Evolutionary conservation across 2,113 vertebrate genomes (phyloP).

Genomic region (Chloebia gouldiae): DNA sequence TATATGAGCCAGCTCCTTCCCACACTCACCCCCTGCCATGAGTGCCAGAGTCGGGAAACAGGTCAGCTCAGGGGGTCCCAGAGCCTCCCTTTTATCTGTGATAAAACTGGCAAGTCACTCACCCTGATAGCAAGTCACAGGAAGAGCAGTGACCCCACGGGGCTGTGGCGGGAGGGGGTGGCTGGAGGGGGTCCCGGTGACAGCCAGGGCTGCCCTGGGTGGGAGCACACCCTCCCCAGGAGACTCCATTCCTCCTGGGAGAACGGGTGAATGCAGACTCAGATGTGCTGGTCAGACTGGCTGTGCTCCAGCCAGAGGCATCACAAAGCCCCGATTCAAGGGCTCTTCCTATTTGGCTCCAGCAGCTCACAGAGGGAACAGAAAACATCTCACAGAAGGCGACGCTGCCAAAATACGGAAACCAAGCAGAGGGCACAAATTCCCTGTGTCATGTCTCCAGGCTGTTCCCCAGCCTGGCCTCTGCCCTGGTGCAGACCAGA

Average conservation of each 20-base stretch:
- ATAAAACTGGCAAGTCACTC: not conserved
- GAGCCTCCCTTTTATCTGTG: not conserved
- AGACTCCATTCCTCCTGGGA: not conserved
- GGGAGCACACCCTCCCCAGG: not conserved
- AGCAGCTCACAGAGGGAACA: constrained; percentile 36
- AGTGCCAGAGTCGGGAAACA: not conserved
- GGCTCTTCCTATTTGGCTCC: constrained; percentile 50
- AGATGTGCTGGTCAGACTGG: constrained; percentile 52
- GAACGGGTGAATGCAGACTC: constrained; percentile 7
- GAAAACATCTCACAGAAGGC: constrained; percentile 61
- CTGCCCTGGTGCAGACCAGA: not conserved
- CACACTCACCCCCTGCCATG: too few relatives aligned
- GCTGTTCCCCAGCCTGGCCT: not conserved
- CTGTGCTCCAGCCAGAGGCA: constrained; percentile 25
- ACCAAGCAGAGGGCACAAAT: constrained; percentile 50
- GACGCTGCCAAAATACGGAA: constrained; percentile 58
- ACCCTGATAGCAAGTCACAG: not conserved
- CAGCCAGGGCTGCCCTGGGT: not conserved
- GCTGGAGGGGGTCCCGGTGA: not conserved
- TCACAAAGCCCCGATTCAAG: constrained; percentile 65
- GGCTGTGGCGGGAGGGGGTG: not conserved
- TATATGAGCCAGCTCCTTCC: accelerated
- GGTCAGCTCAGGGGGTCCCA: not conserved
- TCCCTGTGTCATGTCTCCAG: constrained; percentile 39
- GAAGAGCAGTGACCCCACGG: accelerated